Conservation (phyloP, 2,797 vertebrate genomes). For the Myotis myotis region DNA sequence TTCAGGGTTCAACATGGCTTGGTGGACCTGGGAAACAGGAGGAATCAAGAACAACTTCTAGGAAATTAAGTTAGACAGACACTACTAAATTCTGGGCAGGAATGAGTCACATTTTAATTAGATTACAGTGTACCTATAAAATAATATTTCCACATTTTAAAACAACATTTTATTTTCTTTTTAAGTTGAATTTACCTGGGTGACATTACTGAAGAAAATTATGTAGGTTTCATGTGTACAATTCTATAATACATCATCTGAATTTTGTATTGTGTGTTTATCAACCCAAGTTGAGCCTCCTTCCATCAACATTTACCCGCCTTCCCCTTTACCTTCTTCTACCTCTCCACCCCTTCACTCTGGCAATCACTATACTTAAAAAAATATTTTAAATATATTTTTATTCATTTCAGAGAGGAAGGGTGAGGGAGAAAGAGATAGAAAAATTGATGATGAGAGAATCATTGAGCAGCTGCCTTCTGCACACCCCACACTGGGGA, state of each 20-base stretch:
- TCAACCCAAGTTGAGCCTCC: background rate
- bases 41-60: background rate
- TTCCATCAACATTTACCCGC: background rate
- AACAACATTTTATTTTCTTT: background rate
- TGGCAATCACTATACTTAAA: background rate
- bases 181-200: background rate
- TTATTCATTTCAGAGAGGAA: no score
- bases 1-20: background rate
- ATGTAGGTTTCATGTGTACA: background rate
- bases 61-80: background rate
- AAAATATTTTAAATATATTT: background rate
- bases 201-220: background rate
- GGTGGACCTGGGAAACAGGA: background rate
- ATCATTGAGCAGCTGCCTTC: no score
- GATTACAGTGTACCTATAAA: background rate
- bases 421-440: no score
- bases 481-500: no score
- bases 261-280: background rate
- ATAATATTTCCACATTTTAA: background rate
- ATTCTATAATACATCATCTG: background rate
- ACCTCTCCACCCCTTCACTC: background rate
- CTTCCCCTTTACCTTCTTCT: background rate
- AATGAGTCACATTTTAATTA: slow-evolving; percentile 16
- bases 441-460: no score
- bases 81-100: background rate